Evolutionary conservation across 2,113 vertebrate genomes (phyloP), one percentile per base, ranked within the genome.

Genomic region (Trachemys scripta): DNA sequence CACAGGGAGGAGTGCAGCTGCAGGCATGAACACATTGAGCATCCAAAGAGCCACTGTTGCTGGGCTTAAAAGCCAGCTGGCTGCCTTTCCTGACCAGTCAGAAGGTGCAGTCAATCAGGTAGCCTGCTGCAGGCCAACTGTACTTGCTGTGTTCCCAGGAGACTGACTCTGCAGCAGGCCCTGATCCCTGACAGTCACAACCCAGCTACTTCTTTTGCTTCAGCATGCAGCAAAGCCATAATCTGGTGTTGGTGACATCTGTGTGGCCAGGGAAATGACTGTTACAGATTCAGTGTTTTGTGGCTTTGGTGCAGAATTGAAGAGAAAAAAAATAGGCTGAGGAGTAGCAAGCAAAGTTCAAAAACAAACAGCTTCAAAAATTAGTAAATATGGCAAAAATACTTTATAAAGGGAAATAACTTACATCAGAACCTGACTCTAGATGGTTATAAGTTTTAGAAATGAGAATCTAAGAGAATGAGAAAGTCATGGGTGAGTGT

Each of bases 171-270:
- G 12, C 59, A 62, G 29, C 29, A 62, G 29, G 59, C 29, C 59
- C 59, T 8, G 27, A 35, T 35, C 12, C 59, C 29, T 62, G 29
- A 16, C 27, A 62, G 22, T 57, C 90, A 84, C 35, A 83, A 35
- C 69, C 35, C 65, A 93, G 25, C 16, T 2, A 93, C 96, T 93
- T 0, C 59, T 90, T 96, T 93, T 29, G 42, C 92, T 95, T 96
- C 62, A 82, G 51, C 81, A 80, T 42, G 24, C 31, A 0, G 1
- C 84, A 93, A 94, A 93, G 49, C 29, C 90, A 38, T 93, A 94
- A 5, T 92, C 47, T 38, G 25, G 3, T n/a, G 24, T 80, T 96
- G 85, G 51, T 94, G 86, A 87, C 80, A 92, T 87, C 62, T 88
- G 2, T 54, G 57, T 65, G 76, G 56, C n/a, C 53, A 35, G 84